Conservation (phyloP, 1,140 invertebrate species). For the Eriosoma lanigerum region DNA sequence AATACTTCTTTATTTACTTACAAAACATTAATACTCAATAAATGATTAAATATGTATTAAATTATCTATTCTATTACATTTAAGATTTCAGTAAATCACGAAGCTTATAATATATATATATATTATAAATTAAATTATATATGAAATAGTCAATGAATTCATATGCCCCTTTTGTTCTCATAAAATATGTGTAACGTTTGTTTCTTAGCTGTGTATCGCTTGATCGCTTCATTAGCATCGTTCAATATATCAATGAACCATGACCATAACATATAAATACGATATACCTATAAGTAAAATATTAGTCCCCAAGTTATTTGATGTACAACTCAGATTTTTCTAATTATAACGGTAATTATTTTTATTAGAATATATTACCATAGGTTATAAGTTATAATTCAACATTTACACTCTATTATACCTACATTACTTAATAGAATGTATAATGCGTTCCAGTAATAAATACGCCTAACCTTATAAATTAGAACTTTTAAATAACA, state of each 20-base stretch:
- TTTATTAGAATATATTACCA: constrained; percentile 20
- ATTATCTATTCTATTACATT: not conserved
- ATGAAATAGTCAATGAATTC: not conserved
- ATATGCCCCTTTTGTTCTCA: constrained; percentile 8
- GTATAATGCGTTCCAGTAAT: too few relatives aligned
- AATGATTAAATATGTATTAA: too few relatives aligned
- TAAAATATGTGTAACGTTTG: not conserved
- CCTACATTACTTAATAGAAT: too few relatives aligned
- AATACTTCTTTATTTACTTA: too few relatives aligned
- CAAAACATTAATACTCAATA: too few relatives aligned
- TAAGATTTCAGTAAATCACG: not conserved
- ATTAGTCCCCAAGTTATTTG: not conserved
- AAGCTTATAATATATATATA: not conserved
- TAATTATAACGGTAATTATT: constrained; percentile 28
- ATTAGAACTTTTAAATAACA: too few relatives aligned
- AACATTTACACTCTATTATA: too few relatives aligned
- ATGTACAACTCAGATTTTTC: not conserved
- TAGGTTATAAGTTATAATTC: not conserved
- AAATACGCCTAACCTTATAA: too few relatives aligned
- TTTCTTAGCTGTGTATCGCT: not conserved
- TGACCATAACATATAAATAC: not conserved
- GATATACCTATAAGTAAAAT: constrained; percentile 13
- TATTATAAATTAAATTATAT: too few relatives aligned
- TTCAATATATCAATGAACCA: constrained; percentile 27
- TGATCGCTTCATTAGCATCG: constrained; percentile 36